These are phyloP conservation scores for Polyploca ridens DNA, from an alignment of 2,888 invertebrate genomes.

Conservation along the genomic window DNA sequence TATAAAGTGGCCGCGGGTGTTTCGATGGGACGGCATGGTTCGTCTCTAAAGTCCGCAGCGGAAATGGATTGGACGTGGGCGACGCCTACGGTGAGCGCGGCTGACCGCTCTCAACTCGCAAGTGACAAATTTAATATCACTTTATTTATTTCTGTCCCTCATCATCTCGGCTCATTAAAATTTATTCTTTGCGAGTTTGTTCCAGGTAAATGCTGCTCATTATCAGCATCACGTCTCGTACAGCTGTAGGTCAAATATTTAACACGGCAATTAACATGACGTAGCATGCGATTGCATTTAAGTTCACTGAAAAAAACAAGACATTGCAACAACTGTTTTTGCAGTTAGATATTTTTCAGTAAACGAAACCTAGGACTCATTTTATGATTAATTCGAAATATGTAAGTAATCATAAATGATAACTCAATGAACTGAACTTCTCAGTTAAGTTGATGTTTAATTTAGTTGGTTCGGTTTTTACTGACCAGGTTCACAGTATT, in stretches of 20 bases:
- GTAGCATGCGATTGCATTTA: neutral
- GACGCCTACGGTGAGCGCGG: conserved; percentile 67
- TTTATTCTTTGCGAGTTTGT: conserved; percentile 52
- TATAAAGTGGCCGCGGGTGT: conserved; percentile 38
- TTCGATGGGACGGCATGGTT: conserved; percentile 30
- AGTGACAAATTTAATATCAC: conserved; percentile 69
- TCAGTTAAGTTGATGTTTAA: no score
- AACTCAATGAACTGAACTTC: no score
- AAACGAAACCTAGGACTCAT: no score
- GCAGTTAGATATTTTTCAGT: no score
- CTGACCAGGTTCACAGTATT: no score
- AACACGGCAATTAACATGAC: conserved; percentile 34
- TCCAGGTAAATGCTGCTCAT: conserved; percentile 57
- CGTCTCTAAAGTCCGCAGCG: conserved; percentile 60
- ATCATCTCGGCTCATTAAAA: conserved; percentile 43
- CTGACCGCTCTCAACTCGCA: conserved; percentile 63
- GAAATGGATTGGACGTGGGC: conserved; percentile 75
- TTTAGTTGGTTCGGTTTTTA: no score
- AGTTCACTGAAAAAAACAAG: no score
- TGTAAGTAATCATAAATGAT: no score
- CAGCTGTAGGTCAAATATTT: conserved; percentile 40
- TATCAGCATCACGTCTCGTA: conserved; percentile 32
- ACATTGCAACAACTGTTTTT: no score
- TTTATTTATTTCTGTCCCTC: conserved; percentile 60
- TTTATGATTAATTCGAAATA: no score